phyloP scores from a whole-genome alignment of 1,140 invertebrate genomes.

The Brachionus plicatilis region DNA sequence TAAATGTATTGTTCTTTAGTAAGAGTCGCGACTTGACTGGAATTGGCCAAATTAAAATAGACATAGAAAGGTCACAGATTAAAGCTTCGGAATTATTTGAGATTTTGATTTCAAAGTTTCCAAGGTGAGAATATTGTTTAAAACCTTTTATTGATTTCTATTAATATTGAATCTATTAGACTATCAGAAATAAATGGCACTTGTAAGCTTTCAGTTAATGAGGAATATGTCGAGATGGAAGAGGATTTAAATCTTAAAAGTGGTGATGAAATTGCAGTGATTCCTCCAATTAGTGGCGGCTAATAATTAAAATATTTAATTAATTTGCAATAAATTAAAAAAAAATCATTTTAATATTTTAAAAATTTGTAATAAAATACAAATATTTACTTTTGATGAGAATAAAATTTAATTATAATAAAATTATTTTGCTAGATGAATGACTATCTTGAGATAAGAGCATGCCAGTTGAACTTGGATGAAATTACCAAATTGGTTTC shows the following conservation, averaged over 20 bases:
- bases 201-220: slow-evolving; percentile 73
- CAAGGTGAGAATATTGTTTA: slow-evolving; percentile 44
- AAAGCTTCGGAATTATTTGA: slow-evolving; percentile 58
- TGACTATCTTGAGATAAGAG: slow-evolving; percentile 63
- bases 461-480: slow-evolving; percentile 66
- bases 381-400: not conserved
- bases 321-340: not conserved
- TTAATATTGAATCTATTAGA: slow-evolving; percentile 42
- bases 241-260: slow-evolving; percentile 60
- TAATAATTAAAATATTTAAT: slow-evolving; percentile 42
- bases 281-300: slow-evolving; percentile 80
- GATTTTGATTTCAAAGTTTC: slow-evolving; percentile 61
- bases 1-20: slow-evolving; percentile 77
- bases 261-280: slow-evolving; percentile 73
- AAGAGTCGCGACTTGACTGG: slow-evolving; percentile 74
- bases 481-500: slow-evolving; percentile 64
- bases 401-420: not conserved
- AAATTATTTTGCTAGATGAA: slow-evolving; percentile 47
- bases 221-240: slow-evolving; percentile 62
- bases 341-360: not conserved
- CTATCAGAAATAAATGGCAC: slow-evolving; percentile 65
- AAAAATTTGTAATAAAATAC: slow-evolving; percentile 31
- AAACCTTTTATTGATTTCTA: not conserved
- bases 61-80: slow-evolving; percentile 53
- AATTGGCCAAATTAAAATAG: slow-evolving; percentile 49